Conservation (phyloP, 1,140 invertebrate genomes). For the Macrobrachium rosenbergii region DNA sequence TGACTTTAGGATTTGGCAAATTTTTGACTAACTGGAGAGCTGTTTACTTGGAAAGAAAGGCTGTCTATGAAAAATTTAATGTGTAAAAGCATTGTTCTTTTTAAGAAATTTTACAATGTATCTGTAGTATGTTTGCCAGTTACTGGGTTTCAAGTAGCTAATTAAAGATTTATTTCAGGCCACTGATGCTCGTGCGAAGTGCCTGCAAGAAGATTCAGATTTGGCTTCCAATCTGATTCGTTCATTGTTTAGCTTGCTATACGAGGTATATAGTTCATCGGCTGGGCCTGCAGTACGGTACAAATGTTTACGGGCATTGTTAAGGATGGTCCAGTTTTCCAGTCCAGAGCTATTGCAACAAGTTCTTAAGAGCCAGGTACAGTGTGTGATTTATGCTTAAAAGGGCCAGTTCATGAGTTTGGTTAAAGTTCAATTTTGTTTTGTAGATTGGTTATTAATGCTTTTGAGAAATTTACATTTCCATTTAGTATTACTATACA, state of each 20-base stretch:
- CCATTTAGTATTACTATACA: too few species aligned
- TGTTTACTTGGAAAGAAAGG: too few species aligned
- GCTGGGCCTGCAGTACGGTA: constrained; percentile 97
- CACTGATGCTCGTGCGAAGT: constrained; percentile 78
- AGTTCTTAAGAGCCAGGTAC: constrained; percentile 62
- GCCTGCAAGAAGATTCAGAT: constrained; percentile 78
- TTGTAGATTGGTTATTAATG: neutral
- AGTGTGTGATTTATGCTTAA: neutral
- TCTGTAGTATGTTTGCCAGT: constrained; percentile 42
- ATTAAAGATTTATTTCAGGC: constrained; percentile 43
- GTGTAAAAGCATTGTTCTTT: too few species aligned
- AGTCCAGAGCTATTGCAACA: constrained; percentile 83
- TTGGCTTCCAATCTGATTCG: constrained; percentile 85
- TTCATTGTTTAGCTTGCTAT: constrained; percentile 83
- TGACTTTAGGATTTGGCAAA: too few species aligned
- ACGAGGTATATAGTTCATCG: constrained; percentile 96
- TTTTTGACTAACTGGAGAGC: too few species aligned
- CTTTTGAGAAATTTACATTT: neutral
- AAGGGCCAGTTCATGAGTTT: too few species aligned
- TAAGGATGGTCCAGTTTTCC: constrained; percentile 96
- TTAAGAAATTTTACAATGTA: too few species aligned
- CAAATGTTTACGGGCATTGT: constrained; percentile 94
- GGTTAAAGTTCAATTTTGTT: neutral
- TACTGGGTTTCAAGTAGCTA: too few species aligned
- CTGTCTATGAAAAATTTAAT: too few species aligned